Evolutionary conservation across 1,140 invertebrate species (phyloP).

Genomic region (Caenorhabditis briggsae): DNA sequence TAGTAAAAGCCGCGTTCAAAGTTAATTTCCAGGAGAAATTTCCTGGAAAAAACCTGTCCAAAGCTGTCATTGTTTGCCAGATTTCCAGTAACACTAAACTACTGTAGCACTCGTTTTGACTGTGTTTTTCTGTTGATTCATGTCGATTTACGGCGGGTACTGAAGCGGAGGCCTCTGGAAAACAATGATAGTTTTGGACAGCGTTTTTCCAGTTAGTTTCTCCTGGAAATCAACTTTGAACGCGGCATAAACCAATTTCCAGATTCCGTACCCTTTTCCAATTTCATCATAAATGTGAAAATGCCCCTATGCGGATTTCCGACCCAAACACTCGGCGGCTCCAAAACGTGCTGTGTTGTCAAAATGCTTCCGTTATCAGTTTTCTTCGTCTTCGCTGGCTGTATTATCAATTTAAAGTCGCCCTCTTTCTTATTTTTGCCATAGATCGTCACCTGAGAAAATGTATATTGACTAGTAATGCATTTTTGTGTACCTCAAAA

Average conservation of each 20-base stretch:
- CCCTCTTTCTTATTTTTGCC: slow-evolving; percentile 30
- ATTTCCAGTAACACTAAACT: too few relatives aligned
- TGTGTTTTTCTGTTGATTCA: too few relatives aligned
- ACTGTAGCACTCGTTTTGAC: too few relatives aligned
- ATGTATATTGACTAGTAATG: not conserved
- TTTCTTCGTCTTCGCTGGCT: slow-evolving; percentile 2
- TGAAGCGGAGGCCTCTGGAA: too few relatives aligned
- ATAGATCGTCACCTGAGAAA: slow-evolving; percentile 5
- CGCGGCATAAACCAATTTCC: not conserved
- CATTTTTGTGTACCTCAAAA: not conserved
- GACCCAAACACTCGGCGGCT: slow-evolving; percentile 16
- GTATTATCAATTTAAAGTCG: slow-evolving; percentile 49
- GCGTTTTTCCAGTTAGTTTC: too few relatives aligned
- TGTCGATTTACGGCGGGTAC: too few relatives aligned
- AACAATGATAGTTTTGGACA: too few relatives aligned
- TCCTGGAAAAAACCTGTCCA: too few relatives aligned
- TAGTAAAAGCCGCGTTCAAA: too few relatives aligned
- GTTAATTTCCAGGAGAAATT: too few relatives aligned
- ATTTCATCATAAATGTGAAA: slow-evolving; percentile 30
- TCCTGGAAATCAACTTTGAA: not conserved
- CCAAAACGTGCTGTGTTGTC: not conserved
- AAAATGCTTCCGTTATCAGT: not conserved
- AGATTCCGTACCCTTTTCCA: not conserved
- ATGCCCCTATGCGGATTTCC: slow-evolving; percentile 28
- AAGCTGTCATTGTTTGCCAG: too few relatives aligned